phyloP scores from a whole-genome alignment of 2,888 invertebrate species.

The Omphaloscelis lunosa region DNA sequence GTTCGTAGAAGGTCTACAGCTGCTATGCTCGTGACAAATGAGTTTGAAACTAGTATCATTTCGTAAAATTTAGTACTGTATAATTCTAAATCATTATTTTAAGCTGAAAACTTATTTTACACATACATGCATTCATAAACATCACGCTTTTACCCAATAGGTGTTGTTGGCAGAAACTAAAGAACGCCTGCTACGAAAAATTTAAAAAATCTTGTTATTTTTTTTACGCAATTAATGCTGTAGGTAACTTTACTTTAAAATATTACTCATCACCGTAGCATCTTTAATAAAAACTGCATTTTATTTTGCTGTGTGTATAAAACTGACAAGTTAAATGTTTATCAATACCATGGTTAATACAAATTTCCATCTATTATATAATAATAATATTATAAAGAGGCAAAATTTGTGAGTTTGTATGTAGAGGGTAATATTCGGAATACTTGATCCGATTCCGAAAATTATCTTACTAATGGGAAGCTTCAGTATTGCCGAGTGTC shows the following conservation, averaged over 20 bases:
- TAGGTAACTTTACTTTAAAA: no score
- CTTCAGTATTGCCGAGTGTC: no score
- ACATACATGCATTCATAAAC: not conserved
- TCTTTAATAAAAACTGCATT: not conserved
- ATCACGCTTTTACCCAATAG: not conserved
- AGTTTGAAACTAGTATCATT: not conserved
- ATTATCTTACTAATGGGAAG: no score
- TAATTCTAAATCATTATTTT: not conserved
- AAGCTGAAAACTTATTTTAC: not conserved
- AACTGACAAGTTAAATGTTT: not conserved
- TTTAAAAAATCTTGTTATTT: not conserved
- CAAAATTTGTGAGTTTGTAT: no score
- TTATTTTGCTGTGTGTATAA: not conserved
- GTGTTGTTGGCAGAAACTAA: not conserved
- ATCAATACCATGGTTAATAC: not conserved
- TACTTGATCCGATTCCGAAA: no score
- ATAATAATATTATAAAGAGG: no score
- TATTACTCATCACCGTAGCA: no score
- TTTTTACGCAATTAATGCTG: not conserved
- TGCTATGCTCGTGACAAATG: not conserved
- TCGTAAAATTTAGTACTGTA: not conserved
- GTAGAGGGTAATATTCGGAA: no score
- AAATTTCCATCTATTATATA: not conserved
- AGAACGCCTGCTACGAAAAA: not conserved
- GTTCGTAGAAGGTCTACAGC: slow-evolving; percentile 56